Evolutionary conservation across 2,888 invertebrate species (phyloP).

Genomic region (Drosophila kambysellisi): DNA sequence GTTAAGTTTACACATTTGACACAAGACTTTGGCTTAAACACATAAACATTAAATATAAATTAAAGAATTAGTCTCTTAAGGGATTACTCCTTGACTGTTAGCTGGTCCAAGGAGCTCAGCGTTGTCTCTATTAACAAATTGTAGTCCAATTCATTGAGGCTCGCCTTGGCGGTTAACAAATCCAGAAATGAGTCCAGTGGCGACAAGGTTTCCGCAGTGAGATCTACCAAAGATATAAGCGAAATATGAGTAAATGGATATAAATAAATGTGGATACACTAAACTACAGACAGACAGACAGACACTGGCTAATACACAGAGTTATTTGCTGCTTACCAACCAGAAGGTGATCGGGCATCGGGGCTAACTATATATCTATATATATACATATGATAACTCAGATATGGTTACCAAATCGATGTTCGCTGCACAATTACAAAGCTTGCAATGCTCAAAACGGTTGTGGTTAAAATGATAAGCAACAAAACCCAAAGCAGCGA

Average conservation of each 20-base stretch:
- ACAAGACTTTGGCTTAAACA: constrained; percentile 42
- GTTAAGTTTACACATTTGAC: constrained; percentile 35
- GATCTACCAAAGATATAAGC: constrained; percentile 86
- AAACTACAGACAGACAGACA: constrained; percentile 7
- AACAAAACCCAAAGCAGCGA: constrained; percentile 71
- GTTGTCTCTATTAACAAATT: constrained; percentile 94
- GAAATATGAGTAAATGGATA: not conserved
- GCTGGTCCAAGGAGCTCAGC: constrained; percentile 83
- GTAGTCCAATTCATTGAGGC: constrained; percentile 93
- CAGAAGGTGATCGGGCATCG: constrained; percentile 10
- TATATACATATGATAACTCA: not conserved
- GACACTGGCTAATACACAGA: constrained; percentile 20
- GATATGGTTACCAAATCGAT: constrained; percentile 46
- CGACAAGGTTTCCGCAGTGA: constrained; percentile 90
- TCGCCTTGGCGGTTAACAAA: constrained; percentile 94
- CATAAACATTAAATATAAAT: constrained; percentile 12
- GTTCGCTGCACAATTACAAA: constrained; percentile 44
- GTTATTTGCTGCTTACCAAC: constrained; percentile 45
- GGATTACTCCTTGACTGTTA: constrained; percentile 60
- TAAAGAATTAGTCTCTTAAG: constrained; percentile 5
- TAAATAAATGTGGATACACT: not conserved
- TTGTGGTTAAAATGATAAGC: constrained; percentile 60
- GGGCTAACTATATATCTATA: not conserved
- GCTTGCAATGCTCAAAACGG: constrained; percentile 60
- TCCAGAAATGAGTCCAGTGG: constrained; percentile 94